Percentiles rank a stretch among this genome's conserved stretches.
Conservation (phyloP, 2,888 invertebrate genomes). For the Macaria notata region DNA sequence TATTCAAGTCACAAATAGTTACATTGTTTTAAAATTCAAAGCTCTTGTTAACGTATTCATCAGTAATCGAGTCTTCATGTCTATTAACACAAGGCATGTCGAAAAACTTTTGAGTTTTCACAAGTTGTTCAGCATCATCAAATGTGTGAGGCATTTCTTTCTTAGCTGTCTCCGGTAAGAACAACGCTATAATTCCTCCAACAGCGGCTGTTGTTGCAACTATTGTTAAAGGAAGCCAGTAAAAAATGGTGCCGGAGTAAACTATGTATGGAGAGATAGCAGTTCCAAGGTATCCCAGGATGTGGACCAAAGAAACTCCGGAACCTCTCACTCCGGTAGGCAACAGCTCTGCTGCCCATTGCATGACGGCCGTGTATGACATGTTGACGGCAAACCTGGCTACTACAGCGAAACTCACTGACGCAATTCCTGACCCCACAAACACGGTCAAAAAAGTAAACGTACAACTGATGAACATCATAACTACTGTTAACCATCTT, state of each 20-base stretch:
- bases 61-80: constrained; percentile 19
- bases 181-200: constrained; percentile 45
- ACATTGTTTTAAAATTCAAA: constrained; percentile 33
- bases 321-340: constrained; percentile 58
- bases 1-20: too few species aligned
- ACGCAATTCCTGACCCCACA: constrained; percentile 41
- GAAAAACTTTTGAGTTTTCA: constrained; percentile 48
- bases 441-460: constrained; percentile 51
- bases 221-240: constrained; percentile 59
- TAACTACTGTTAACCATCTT: constrained; percentile 49
- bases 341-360: constrained; percentile 59
- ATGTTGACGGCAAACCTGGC: constrained; percentile 60
- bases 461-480: constrained; percentile 45
- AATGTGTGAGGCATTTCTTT: constrained; percentile 67
- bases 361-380: constrained; percentile 47
- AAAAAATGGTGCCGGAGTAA: constrained; percentile 48
- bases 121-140: constrained; percentile 58
- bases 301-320: constrained; percentile 53
- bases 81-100: constrained; percentile 52
- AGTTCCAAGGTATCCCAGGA: constrained; percentile 53
- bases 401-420: constrained; percentile 52
- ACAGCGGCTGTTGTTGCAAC: constrained; percentile 44
- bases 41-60: constrained; percentile 34
- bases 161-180: constrained; percentile 62
- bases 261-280: constrained; percentile 61